Base-by-base conservation (phyloP, 2,888 invertebrate genomes). In the Phyllotreta striolata region DNA sequence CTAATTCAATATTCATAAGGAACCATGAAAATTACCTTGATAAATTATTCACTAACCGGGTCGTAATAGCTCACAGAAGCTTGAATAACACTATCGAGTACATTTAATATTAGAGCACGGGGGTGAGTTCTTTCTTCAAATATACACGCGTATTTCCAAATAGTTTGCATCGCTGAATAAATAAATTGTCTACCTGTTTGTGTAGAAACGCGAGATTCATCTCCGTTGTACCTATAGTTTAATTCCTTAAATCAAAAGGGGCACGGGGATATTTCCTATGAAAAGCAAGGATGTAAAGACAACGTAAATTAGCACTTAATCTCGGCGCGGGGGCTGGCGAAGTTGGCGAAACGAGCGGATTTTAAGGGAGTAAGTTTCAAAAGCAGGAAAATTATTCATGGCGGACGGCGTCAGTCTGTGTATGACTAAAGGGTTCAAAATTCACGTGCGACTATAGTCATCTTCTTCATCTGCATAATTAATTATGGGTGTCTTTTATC, bases 1-100 rank as follows among this genome's bases (percentile, higher is more conserved):
- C 63, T 66, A 62, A 66, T 71, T 62, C 67, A 70, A 71, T 71
- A 71, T 71, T 71, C 70, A 71, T 70, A 66, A 68, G 68, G 68
- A 61, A 66, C 69, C 68, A 69, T 69, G 70, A 66, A 70, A 70
- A 70, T 69, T 70, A 64, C 64, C 51, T 59, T 63, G 61, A 59
- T 71, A 63, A 71, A 71, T 70, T 71, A 71, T 71, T 71, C 67
- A 71, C n/a, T 51, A 35, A 70, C 67, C 64, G 64, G 60, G 66
- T 61, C 64, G 66, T 68, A 68, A 68, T 51, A 63, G 58, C 62
- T 64, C 52, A 24, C 24, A 24, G 24, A 24, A 24, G 4, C 24
- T 24, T 24, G 24, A 24, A 24, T 24, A 24, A 24, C 24, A 24
- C 24, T 24, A 24, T 24, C 24, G 24, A 24, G 24, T 24, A 24